phyloP scores from a whole-genome alignment of 2,888 invertebrate species.

The Dichetophora obliterata region DNA sequence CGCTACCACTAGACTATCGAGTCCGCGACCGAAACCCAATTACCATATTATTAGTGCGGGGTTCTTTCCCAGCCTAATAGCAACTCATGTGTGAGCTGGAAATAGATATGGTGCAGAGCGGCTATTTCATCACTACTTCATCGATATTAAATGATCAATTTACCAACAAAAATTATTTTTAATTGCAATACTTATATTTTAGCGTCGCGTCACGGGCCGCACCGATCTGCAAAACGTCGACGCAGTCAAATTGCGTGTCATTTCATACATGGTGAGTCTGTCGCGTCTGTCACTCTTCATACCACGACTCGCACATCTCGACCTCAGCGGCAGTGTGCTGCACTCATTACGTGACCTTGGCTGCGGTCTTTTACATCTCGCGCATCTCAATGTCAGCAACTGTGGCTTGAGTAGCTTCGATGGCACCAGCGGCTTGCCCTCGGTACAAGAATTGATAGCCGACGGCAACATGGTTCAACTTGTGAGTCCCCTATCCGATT shows the following conservation, averaged over 20 bases:
- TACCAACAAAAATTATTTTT: no score
- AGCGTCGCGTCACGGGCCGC: slow-evolving; percentile 70
- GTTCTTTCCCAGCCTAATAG: no score
- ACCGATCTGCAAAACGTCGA: slow-evolving; percentile 71
- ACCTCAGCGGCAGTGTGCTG: slow-evolving; percentile 78
- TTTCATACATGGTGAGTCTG: slow-evolving; percentile 76
- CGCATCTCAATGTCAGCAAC: slow-evolving; percentile 73
- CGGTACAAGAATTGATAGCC: slow-evolving; percentile 75
- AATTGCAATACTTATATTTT: no score
- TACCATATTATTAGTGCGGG: no score
- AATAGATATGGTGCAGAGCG: no score
- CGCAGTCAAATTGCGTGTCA: slow-evolving; percentile 75
- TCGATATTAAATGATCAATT: no score
- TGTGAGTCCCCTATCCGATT: slow-evolving; percentile 74
- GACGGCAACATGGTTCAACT: slow-evolving; percentile 76
- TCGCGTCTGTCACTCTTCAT: slow-evolving; percentile 75
- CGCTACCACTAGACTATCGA: no score
- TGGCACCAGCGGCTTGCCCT: slow-evolving; percentile 76
- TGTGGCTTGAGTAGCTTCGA: slow-evolving; percentile 78
- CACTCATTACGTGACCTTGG: slow-evolving; percentile 79
- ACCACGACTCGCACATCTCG: slow-evolving; percentile 75
- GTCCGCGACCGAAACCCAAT: no score
- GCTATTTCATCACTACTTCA: no score
- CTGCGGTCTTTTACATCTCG: slow-evolving; percentile 73
- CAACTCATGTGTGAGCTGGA: no score